Base-by-base conservation (phyloP, 2,888 invertebrate species). In the Tenthredo mesomela region DNA sequence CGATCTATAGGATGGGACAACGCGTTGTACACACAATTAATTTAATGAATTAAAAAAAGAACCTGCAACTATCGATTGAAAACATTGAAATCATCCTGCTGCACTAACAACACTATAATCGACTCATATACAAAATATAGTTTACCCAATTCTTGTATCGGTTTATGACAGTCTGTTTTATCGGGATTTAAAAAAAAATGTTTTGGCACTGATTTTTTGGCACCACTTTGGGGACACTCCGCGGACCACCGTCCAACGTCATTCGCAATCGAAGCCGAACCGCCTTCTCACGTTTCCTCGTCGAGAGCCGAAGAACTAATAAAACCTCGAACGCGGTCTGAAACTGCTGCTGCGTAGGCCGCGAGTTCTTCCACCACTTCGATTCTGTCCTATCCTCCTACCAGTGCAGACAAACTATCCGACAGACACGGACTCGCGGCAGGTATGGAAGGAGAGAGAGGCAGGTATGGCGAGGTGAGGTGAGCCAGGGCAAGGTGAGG, bases 261-360 rank as follows among this genome's bases (percentile, higher is more conserved):
- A 82, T 70, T 82, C 82, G 82, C 82, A 82, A 82, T 70, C 82
- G 67, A 70, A 67, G 65, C 47, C 82, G 80, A 77, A 77, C 65
- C 67, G 47, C 80, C 80, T 80, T 61, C 80, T 82, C 92, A 92
- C 91, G 90, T 90, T 92, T 91, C 92, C 90, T 89, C 91, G 91
- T 91, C 92, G 92, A 92, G 91, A 91, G 91, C 91, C 90, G 91
- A 92, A 92, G 90, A 91, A 92, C 92, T 92, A 92, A 92, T 92
- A 92, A 91, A 92, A 92, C 89, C 91, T 92, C 91, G 89, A 89
- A 87, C 90, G 90, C 89, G 89, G 90, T 87, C 89, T 91, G 91
- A 91, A 91, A 92, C 92, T 90, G 82, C 82, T 70, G 82, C 82
- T 82, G 92, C 91, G 91, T 91, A 92, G 91, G 91, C 91, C 91